Conservation (phyloP, 2,113 vertebrate genomes). For the Crotalus tigris region DNA sequence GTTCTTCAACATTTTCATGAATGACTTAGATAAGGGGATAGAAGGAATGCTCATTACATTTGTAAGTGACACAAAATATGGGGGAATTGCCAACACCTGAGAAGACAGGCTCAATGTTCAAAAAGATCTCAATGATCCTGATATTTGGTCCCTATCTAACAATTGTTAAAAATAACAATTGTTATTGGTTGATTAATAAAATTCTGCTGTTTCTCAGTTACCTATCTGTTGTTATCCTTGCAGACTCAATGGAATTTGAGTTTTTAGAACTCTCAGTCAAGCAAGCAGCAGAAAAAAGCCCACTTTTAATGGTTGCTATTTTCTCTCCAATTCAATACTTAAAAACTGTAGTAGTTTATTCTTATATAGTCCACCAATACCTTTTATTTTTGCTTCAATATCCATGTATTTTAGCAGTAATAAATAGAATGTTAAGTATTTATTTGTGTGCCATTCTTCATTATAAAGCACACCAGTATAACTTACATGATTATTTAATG, state of each 20-base stretch:
- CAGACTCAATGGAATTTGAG: background rate
- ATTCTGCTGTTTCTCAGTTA: background rate
- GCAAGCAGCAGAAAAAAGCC: background rate
- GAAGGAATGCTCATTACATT: background rate
- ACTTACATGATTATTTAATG: slow-evolving; percentile 44
- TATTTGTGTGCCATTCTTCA: background rate
- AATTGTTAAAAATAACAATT: background rate
- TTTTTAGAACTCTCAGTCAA: background rate
- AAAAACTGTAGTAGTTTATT: slow-evolving; percentile 34
- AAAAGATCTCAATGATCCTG: background rate
- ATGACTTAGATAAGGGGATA: background rate
- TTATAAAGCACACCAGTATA: background rate
- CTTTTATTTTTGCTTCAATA: slow-evolving; percentile 16
- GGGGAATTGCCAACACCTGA: background rate
- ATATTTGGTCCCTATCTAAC: background rate
- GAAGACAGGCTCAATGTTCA: background rate
- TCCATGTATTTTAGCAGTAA: slow-evolving; percentile 8
- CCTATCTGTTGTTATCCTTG: background rate
- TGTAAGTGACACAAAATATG: background rate
- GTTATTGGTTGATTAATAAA: background rate
- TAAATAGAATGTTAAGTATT: background rate
- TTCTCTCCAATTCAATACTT: slow-evolving; percentile 35
- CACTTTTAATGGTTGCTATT: background rate
- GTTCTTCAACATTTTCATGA: background rate
- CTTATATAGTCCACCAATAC: slow-evolving; percentile 17